Percentiles rank a stretch among this genome's conserved stretches.
Evolutionary conservation across 2,797 vertebrate genomes (phyloP).

Genomic region (Lophius americanus): DNA sequence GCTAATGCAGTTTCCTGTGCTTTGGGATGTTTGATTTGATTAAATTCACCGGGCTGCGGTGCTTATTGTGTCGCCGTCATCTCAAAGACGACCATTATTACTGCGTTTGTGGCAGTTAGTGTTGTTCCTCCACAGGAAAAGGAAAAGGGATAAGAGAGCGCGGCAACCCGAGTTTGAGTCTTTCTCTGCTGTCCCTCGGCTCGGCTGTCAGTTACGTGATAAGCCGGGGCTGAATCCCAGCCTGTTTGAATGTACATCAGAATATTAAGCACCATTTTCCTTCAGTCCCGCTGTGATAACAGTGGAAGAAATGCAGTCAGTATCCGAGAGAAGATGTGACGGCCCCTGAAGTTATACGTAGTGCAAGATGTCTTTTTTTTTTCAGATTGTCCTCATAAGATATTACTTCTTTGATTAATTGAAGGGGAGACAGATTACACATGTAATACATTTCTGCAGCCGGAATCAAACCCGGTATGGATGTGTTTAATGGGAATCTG

Average conservation of each 20-base stretch:
- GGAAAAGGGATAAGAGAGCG: constrained; percentile 19
- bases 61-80: constrained; percentile 26
- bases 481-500: too few species aligned
- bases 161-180: constrained; percentile 19
- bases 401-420: too few species aligned
- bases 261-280: constrained; percentile 50
- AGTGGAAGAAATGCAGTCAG: neutral
- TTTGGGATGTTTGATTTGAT: constrained; percentile 29
- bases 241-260: constrained; percentile 41
- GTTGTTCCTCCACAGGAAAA: constrained; percentile 8
- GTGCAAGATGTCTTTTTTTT: neutral
- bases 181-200: neutral
- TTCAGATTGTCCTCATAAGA: neutral
- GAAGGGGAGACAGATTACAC: too few species aligned
- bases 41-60: neutral
- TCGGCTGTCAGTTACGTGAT: constrained; percentile 18
- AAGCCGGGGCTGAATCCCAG: constrained; percentile 24
- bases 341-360: neutral
- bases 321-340: constrained; percentile 2
- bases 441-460: too few species aligned
- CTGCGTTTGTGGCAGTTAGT: constrained; percentile 9
- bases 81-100: constrained; percentile 21
- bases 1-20: constrained; percentile 27
- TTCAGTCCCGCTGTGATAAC: constrained; percentile 34
- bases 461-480: too few species aligned